These are phyloP conservation scores for Pachyramphus minor DNA, from an alignment of 2,113 vertebrate species.

Conservation along the genomic window DNA sequence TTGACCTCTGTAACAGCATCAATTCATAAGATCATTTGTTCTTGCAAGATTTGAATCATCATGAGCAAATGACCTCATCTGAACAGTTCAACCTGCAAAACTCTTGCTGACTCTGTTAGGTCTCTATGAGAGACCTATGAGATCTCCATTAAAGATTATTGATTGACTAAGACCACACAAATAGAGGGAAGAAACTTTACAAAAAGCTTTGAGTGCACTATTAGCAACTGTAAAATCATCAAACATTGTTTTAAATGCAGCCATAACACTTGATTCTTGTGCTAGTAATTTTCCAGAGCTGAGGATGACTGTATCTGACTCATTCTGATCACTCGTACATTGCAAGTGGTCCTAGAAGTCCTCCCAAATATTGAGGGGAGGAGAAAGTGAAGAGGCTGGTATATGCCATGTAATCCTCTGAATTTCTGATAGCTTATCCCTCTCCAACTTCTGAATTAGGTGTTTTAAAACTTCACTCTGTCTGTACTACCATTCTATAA, in stretches of 20 bases:
- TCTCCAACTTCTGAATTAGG: not conserved
- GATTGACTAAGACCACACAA: not conserved
- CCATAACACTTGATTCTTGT: not conserved
- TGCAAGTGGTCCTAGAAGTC: not conserved
- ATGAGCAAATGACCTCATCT: slow-evolving; percentile 14
- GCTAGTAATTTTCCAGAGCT: not conserved
- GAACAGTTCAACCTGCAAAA: not conserved
- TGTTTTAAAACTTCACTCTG: not conserved
- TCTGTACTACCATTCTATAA: not conserved
- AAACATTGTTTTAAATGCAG: not conserved
- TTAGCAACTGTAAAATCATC: not conserved
- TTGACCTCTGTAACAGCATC: not conserved
- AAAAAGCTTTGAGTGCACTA: not conserved
- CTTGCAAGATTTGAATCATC: slow-evolving; percentile 17
- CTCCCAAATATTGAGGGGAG: not conserved
- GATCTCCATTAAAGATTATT: too few relatives aligned
- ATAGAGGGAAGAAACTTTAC: not conserved
- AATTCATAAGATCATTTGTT: not conserved
- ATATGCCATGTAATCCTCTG: not conserved
- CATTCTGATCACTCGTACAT: not conserved
- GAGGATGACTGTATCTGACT: not conserved
- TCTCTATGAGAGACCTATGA: too few relatives aligned
- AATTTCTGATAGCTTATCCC: not conserved
- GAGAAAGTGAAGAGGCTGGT: not conserved
- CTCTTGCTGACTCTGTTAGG: not conserved